Evolutionary conservation across 2,888 invertebrate genomes (phyloP), one percentile per base, ranked within the genome.

Genomic region (Nysson spinosus): DNA sequence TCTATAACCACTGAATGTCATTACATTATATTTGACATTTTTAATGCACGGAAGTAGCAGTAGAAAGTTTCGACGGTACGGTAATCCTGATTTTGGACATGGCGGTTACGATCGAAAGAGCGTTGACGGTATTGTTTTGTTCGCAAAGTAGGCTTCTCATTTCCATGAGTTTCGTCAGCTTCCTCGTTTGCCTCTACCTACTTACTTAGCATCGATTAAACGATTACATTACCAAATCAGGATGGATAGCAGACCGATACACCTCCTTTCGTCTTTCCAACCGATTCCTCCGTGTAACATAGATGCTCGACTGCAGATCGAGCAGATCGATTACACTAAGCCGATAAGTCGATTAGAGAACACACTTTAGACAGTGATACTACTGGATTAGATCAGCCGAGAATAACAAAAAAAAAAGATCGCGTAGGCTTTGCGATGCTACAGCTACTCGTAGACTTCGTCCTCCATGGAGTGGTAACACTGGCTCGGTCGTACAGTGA

Each of bases 111-210:
- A 34, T 26, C 50, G 43, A 50, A 37, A 9, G 26, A n/a, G 20
- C 3, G 40, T 17, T 26, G 30, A 47, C 43, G 37, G 67, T 68
- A 72, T 72, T 72, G 69, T 72, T 72, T n/a, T 54, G 71, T 14
- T 17, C 40, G 54, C 37, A 54, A 63, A 57, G 44, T 50, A 52
- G 64, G 56, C 64, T 61, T 61, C 61, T 58, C 73, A 60, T 68
- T 74, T 77, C 68, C 65, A 71, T 50, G 77, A 63, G 61, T 73
- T 74, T 75, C 77, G 74, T 77, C 74, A 75, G 70, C 62, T 69
- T 73, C 64, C 67, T 77, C 54, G 51, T 57, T 56, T 50, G 51
- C 30, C 54, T 44, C 68, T 58, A 49, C 61, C 65, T 51, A 51
- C 62, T 63, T 73, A 51, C 57, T 54, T 57, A 66, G 57, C 64